Base-by-base conservation (phyloP, 1,140 invertebrate genomes). In the Bombus breviceps region DNA sequence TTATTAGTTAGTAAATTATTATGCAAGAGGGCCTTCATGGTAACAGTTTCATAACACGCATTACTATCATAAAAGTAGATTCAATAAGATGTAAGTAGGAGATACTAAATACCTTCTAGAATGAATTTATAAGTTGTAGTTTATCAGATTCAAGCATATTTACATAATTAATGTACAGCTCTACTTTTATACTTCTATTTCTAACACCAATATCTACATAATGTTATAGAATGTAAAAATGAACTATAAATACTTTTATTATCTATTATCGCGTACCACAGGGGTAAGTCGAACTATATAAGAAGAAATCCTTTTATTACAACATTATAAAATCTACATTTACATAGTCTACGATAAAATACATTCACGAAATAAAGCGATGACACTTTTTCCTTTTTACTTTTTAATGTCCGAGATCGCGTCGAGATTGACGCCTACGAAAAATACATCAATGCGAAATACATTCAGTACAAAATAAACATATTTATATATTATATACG, bases 241-340 rank as follows among this genome's bases (percentile, higher is more conserved):
- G 8, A 43, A 43, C 32, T 72, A 59, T 13, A 25, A 71, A 25
- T 18, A 66, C 12, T 39, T 37, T 47, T 39, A 47, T 47, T 22
- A 47, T 28, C 25, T 83, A 39, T 10, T 28, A 34, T 18, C 6
- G 25, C 34, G 15, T 80, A n/a, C 12, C 66, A 53, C 57, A 81
- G 74, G 28, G 64, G 34, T 64, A 59, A 34, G 53, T 57, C 47
- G 3, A 37, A 5, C 39, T 71, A 72, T 75, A 39, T 92, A 92
- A 91, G 93, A 92, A 93, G 85, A 92, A 92, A 87, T 90, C 81
- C 89, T 93, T 93, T 94, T 94, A 94, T 94, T 94, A 94, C 92
- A 94, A 94, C 91, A 92, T 94, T 94, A 94, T 93, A 94, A 94
- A 94, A 94, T 93, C 92, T 93, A 94, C 92, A 90, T 86, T 88